phyloP scores from a whole-genome alignment of 2,888 invertebrate species.

The Ptilodon capucinus region DNA sequence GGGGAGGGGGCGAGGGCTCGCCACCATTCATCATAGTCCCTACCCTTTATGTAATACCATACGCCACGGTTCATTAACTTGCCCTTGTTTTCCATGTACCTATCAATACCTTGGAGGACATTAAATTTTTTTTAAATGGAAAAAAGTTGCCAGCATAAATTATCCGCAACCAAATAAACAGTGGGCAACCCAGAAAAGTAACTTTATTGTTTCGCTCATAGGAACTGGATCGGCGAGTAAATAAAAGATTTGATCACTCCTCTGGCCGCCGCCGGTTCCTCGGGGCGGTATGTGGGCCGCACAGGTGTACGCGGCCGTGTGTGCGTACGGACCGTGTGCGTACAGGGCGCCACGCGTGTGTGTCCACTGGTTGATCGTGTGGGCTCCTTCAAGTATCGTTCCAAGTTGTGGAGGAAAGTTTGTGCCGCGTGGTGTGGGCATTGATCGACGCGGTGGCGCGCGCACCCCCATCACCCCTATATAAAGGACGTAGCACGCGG shows the following conservation, averaged over 20 bases:
- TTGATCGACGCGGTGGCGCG: conserved; percentile 74
- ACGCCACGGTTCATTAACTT: conserved; percentile 25
- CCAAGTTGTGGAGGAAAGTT: conserved; percentile 70
- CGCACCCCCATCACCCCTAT: conserved; percentile 67
- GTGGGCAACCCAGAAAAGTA: background rate
- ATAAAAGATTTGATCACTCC: conserved; percentile 16
- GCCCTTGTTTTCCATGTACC: conserved; percentile 11
- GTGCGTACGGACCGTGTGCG: conserved; percentile 31
- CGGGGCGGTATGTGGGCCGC: background rate
- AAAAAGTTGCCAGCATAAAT: background rate
- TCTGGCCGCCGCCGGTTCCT: background rate
- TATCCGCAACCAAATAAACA: background rate
- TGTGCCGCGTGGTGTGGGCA: conserved; percentile 53
- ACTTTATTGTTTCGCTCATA: conserved; percentile 6
- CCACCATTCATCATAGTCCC: conserved; percentile 24
- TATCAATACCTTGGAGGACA: background rate
- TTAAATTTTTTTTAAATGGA: background rate
- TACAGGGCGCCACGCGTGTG: no score
- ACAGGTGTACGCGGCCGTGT: background rate
- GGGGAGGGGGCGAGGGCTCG: conserved; percentile 8
- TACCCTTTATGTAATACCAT: conserved; percentile 14
- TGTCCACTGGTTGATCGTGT: conserved; percentile 70
- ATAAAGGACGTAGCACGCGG: conserved; percentile 71
- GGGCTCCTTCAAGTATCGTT: conserved; percentile 58
- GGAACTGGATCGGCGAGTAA: conserved; percentile 19